Percentiles rank a stretch among this genome's conserved stretches.
phyloP scores from a whole-genome alignment of 2,888 invertebrate species.

The Lithodes maja region DNA sequence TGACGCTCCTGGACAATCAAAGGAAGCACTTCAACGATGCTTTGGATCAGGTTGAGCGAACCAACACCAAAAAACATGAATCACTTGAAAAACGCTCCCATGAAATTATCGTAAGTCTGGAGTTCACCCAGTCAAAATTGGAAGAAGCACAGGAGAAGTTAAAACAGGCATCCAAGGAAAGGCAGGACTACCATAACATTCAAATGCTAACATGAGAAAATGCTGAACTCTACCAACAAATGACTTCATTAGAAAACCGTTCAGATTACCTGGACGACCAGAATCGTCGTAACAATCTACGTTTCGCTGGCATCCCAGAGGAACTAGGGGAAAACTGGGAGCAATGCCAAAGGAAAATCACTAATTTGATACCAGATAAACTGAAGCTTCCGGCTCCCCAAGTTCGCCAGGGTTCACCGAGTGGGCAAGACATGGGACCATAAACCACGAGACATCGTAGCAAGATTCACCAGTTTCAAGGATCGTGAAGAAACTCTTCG shows the following conservation, averaged over 20 bases:
- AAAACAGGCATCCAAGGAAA: neutral
- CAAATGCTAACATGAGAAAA: too few relatives aligned
- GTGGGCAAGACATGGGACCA: too few relatives aligned
- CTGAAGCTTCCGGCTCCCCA: neutral
- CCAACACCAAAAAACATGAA: neutral
- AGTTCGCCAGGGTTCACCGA: neutral
- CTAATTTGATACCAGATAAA: neutral
- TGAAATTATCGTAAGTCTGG: neutral
- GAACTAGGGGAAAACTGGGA: too few relatives aligned
- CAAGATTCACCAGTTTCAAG: too few relatives aligned
- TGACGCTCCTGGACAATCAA: neutral
- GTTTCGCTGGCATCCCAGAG: too few relatives aligned
- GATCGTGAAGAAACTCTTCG: too few relatives aligned
- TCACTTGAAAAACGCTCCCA: neutral
- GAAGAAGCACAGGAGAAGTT: neutral
- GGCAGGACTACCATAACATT: neutral
- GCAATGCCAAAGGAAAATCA: neutral
- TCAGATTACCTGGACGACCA: neutral
- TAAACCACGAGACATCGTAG: too few relatives aligned
- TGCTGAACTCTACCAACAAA: too few relatives aligned
- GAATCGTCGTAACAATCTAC: neutral
- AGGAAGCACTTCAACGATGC: conserved; percentile 2
- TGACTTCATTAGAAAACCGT: too few relatives aligned
- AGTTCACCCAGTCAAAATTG: neutral
- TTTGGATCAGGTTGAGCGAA: neutral